Base-by-base conservation (phyloP, 92 coral and sea anemone species). In the Palythoa grandis region DNA sequence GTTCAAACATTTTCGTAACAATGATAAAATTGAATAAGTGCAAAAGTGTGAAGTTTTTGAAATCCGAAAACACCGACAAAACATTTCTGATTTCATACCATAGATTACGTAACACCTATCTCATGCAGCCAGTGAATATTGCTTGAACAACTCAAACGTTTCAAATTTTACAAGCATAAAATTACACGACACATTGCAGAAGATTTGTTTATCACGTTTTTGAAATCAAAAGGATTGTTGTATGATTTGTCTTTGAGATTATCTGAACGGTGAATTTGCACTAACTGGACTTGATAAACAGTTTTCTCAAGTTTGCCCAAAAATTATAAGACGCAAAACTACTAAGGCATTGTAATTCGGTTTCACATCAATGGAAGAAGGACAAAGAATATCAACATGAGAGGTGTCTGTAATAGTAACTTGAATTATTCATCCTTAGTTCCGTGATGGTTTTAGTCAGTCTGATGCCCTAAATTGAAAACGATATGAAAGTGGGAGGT, bases 331-430 rank as follows among this genome's bases (percentile, higher is more conserved):
- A n/a, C n/a, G 22, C 37, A 53, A 8, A 8, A n/a, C 37, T 7
- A 22, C 22, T 7, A 20, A 14, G 39, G 7, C 29, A 3, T 67
- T 7, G 13, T 7, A 9, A 17, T 71, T 71, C 16, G 13, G 22
- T 7, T 38, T 71, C 50, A 71, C 50, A 20, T 71, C 76, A 71
- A 71, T 19, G 52, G 50, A 71, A 37, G n/a, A 71, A 71, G n/a
- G 24, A 37, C 5, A 29, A 12, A 39, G 11, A 68, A 68, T 68
- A 29, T 71, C 52, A 71, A 71, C 48, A 35, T 9, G 5, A 3
- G 48, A 37, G 37, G 76, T 71, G 76, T 71, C 7, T 35, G 12
- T n/a, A n/a, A n/a, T n/a, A n/a, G n/a, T n/a, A n/a, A n/a, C n/a
- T n/a, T n/a, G n/a, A n/a, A n/a, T n/a, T n/a, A n/a, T n/a, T n/a